A percentile compares a stretch with the other conserved stretches of the same genome.
These are phyloP conservation scores for Sceloporus undulatus DNA, from an alignment of 2,113 vertebrate species.

Conservation along the genomic window DNA sequence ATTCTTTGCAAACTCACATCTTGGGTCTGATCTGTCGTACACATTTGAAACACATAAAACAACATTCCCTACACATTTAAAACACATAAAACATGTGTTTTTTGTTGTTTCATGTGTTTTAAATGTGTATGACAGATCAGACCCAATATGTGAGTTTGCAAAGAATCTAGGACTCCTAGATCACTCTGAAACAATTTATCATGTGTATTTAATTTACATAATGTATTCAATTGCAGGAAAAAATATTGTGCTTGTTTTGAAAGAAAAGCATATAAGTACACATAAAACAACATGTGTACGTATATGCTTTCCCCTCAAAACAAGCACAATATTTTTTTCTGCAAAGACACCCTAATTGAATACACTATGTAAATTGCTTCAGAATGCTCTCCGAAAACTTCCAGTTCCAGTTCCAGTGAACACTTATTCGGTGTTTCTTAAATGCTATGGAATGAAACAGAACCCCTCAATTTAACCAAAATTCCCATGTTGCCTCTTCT, in stretches of 20 bases:
- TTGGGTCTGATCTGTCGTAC: not conserved
- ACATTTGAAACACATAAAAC: not conserved
- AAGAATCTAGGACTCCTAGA: no score
- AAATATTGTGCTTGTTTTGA: not conserved
- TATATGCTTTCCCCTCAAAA: not conserved
- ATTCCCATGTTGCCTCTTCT: not conserved
- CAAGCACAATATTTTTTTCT: not conserved
- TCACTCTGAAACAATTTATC: not conserved
- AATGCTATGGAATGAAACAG: not conserved
- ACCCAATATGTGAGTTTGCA: no score
- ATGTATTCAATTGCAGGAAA: not conserved
- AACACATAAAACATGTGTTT: not conserved
- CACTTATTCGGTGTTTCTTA: not conserved
- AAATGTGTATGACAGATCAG: no score
- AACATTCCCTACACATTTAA: not conserved
- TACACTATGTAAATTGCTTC: not conserved
- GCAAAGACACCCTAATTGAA: not conserved
- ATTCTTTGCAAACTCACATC: not conserved
- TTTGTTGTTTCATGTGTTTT: no score
- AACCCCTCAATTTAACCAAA: not conserved
- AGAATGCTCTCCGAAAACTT: no score
- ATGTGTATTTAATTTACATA: not conserved
- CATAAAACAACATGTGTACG: not conserved
- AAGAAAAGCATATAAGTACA: not conserved
- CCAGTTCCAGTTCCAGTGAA: not conserved